phyloP scores from a whole-genome alignment of 2,113 vertebrate species.

The Sciurus niger region DNA sequence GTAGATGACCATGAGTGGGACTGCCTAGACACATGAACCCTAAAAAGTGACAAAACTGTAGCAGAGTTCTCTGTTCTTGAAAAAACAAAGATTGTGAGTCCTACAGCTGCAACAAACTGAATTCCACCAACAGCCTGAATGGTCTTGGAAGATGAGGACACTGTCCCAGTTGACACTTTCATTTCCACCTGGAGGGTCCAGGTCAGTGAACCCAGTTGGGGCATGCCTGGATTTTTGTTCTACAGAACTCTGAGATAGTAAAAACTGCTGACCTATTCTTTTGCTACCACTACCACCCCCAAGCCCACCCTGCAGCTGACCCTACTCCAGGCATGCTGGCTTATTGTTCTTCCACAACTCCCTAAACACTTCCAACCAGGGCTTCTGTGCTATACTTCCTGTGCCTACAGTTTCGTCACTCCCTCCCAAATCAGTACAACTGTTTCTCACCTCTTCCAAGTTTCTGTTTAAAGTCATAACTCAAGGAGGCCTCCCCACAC shows the following conservation, averaged over 20 bases:
- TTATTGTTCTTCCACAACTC: too few species aligned
- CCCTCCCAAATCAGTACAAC: too few species aligned
- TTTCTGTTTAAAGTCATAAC: background rate
- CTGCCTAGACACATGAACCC: background rate
- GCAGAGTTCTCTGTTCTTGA: background rate
- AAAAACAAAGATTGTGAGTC: rapidly evolving
- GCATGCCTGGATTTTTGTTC: background rate
- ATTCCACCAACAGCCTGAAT: background rate
- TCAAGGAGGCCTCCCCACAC: background rate
- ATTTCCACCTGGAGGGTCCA: background rate
- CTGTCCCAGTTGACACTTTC: too few species aligned
- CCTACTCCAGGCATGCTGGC: background rate
- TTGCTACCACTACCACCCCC: too few species aligned
- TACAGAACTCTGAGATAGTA: background rate
- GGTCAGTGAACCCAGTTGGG: rapidly evolving
- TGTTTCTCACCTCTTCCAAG: background rate
- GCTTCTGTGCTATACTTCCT: background rate
- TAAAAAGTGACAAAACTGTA: background rate
- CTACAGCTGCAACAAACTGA: background rate
- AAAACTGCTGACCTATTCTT: background rate
- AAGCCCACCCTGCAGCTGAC: too few species aligned
- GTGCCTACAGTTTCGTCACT: background rate
- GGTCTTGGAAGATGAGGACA: background rate
- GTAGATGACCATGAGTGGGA: background rate
- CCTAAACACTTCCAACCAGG: too few species aligned